Conservation (phyloP, 2,113 vertebrate genomes). For the Catharus minimus region DNA sequence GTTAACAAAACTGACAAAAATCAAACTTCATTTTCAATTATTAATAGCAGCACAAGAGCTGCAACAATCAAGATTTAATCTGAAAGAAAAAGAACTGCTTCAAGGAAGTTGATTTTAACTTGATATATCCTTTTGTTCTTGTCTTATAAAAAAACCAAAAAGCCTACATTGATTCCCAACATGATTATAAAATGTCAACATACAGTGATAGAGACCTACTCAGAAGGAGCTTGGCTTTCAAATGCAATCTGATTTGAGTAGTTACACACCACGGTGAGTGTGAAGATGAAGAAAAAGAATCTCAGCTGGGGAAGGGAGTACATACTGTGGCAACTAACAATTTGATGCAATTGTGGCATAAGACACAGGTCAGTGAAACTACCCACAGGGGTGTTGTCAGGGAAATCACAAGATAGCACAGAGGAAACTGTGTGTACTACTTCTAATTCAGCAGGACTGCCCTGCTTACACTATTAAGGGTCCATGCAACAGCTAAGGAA, state of each 20-base stretch:
- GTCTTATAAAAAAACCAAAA: not conserved
- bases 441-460: not conserved
- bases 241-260: not conserved
- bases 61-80: not conserved
- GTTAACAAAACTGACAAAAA: conserved; percentile 33
- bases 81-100: not conserved
- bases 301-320: not conserved
- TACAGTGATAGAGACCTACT: not conserved
- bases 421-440: not conserved
- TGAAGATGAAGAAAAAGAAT: not conserved
- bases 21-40: not conserved
- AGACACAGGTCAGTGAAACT: not conserved
- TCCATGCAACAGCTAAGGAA: not conserved
- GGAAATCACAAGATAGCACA: not conserved
- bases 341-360: not conserved
- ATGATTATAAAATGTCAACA: not conserved
- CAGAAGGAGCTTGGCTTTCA: not conserved
- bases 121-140: not conserved
- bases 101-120: not conserved
- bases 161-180: not conserved
- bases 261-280: not conserved
- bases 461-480: not conserved
- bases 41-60: not conserved
- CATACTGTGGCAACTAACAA: not conserved
- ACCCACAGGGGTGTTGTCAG: not conserved